Conservation (phyloP, 2,797 vertebrate genomes). For the Phataginus tetradactyla region DNA sequence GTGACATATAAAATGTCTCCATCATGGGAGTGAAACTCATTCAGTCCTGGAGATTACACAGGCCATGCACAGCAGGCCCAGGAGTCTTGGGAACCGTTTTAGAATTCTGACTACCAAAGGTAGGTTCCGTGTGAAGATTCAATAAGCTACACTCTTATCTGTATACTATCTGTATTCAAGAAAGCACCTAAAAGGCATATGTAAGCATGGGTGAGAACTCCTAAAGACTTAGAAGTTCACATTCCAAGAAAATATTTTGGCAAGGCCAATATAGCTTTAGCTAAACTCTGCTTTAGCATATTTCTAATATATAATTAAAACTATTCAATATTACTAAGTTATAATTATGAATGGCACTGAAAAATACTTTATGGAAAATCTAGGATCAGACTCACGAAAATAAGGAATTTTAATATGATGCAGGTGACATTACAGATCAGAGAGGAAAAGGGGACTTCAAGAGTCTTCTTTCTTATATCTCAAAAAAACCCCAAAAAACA, state of each 20-base stretch:
- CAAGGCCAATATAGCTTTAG: constrained; percentile 67
- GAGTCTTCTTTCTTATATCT: background rate
- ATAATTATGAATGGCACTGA: background rate
- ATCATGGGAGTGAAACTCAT: background rate
- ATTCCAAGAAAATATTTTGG: constrained; percentile 77
- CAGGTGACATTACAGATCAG: background rate
- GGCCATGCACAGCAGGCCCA: background rate
- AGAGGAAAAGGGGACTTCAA: background rate
- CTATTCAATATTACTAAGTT: constrained; percentile 38
- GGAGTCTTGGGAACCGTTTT: background rate
- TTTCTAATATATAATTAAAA: constrained; percentile 81
- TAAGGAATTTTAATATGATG: background rate
- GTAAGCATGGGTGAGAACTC: background rate
- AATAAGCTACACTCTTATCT: background rate
- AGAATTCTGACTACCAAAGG: background rate
- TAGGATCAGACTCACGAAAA: background rate
- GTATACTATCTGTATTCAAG: background rate
- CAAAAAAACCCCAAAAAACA: background rate
- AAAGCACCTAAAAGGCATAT: background rate
- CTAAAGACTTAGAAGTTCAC: background rate
- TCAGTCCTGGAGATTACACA: background rate
- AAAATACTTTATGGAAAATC: background rate
- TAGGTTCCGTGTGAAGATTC: background rate
- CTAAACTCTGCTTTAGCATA: constrained; percentile 64
- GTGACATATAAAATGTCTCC: background rate